Conservation (phyloP, 2,888 invertebrate species). For the Gasteruption jaculator region DNA sequence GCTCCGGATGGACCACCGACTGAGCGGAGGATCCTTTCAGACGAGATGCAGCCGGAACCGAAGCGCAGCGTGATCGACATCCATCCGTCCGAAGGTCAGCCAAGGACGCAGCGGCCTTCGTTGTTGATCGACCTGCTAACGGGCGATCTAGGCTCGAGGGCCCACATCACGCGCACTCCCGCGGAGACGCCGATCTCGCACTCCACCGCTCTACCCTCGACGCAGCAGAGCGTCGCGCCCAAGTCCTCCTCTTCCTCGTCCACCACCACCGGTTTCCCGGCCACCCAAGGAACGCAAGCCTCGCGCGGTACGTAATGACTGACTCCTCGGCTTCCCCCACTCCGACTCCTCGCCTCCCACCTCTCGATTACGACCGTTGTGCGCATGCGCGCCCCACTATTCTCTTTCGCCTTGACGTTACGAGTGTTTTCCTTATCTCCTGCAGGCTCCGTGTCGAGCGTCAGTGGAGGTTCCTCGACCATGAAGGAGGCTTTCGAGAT, state of each 20-base stretch:
- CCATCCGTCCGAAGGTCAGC: slow-evolving; percentile 42
- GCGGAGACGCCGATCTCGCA: slow-evolving; percentile 43
- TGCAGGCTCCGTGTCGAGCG: slow-evolving; percentile 44
- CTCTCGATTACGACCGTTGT: not conserved
- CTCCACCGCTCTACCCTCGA: slow-evolving; percentile 33
- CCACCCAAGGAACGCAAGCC: slow-evolving; percentile 29
- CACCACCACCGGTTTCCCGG: too few relatives aligned
- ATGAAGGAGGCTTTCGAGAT: slow-evolving; percentile 41
- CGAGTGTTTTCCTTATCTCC: not conserved
- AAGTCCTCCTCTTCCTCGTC: too few relatives aligned
- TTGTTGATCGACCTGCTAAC: slow-evolving; percentile 66
- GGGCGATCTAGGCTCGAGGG: slow-evolving; percentile 52
- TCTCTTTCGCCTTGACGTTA: not conserved
- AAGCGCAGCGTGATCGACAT: slow-evolving; percentile 46
- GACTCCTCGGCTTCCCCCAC: too few relatives aligned
- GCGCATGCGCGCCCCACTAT: not conserved
- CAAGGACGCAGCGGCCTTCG: slow-evolving; percentile 62
- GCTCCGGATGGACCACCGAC: not conserved
- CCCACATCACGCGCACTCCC: slow-evolving; percentile 42
- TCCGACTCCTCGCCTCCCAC: not conserved
- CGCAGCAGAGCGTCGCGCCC: slow-evolving; percentile 31
- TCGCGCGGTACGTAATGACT: slow-evolving; percentile 28
- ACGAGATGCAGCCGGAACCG: slow-evolving; percentile 45
- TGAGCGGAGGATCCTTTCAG: slow-evolving; percentile 23
- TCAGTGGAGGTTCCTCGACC: slow-evolving; percentile 42